These are phyloP conservation scores for Eufriesea mexicana DNA, from an alignment of 1,140 invertebrate species.

Conservation along the genomic window DNA sequence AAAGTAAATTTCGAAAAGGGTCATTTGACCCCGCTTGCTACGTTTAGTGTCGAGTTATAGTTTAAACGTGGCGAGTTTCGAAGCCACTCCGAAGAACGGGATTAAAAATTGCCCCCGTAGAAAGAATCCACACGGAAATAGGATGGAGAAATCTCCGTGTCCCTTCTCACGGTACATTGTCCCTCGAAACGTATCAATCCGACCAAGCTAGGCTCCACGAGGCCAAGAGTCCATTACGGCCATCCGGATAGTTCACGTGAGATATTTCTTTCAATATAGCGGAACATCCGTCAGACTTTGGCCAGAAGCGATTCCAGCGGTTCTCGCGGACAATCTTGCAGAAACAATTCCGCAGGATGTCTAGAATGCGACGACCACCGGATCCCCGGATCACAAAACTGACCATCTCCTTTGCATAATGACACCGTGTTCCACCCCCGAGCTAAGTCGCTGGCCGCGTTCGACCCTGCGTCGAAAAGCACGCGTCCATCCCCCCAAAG, in stretches of 20 bases:
- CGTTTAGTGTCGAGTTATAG: too few species aligned
- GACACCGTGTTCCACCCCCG: constrained; percentile 59
- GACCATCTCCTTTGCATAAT: constrained; percentile 82
- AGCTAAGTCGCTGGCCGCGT: constrained; percentile 19
- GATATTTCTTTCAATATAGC: constrained; percentile 81
- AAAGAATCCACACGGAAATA: background rate
- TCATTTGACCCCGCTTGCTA: too few species aligned
- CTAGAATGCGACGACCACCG: constrained; percentile 74
- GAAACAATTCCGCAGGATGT: constrained; percentile 78
- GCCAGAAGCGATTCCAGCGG: constrained; percentile 39
- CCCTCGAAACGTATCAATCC: constrained; percentile 17
- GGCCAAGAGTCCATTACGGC: constrained; percentile 9
- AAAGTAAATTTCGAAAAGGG: too few species aligned
- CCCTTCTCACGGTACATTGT: background rate
- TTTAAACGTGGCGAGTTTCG: too few species aligned
- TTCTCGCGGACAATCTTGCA: constrained; percentile 62
- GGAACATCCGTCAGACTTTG: constrained; percentile 80
- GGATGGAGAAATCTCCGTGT: background rate
- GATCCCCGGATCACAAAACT: constrained; percentile 76
- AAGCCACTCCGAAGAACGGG: too few species aligned
- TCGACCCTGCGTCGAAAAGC: constrained; percentile 41
- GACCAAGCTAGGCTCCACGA: background rate
- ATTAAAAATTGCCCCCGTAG: background rate
- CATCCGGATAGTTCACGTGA: constrained; percentile 51
- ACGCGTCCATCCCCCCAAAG: constrained; percentile 1